Evolutionary conservation across 2,797 vertebrate species (phyloP).

Genomic region (Lophotriccus pileatus): DNA sequence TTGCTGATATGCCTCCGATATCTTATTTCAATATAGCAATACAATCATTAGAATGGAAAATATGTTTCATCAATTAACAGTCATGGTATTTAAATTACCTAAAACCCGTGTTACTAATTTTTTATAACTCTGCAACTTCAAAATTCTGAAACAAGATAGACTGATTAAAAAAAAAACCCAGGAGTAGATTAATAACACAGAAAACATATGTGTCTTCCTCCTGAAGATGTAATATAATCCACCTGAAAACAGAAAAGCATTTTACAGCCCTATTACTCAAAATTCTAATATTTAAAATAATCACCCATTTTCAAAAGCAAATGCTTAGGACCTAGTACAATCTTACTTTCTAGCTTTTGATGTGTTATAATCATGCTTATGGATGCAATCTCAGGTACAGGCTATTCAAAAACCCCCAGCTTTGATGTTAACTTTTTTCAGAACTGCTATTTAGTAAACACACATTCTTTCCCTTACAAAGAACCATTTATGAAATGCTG

Average conservation of each 20-base stretch:
- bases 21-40: slow-evolving; percentile 24
- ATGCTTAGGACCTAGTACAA: neutral
- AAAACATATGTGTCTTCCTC: neutral
- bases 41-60: slow-evolving; percentile 34
- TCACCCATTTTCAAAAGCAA: neutral
- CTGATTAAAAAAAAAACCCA: neutral
- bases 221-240: neutral
- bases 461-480: neutral
- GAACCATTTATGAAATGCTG: neutral
- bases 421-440: neutral
- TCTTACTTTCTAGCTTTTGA: neutral
- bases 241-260: neutral
- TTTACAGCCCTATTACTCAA: neutral
- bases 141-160: neutral
- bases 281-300: neutral
- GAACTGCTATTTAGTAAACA: neutral
- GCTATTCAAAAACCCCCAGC: neutral
- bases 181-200: neutral
- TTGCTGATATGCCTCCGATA: neutral
- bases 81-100: slow-evolving; percentile 17
- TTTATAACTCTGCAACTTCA: neutral
- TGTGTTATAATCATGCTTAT: neutral
- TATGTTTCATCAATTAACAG: slow-evolving; percentile 32
- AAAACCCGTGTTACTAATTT: neutral
- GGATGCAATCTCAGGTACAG: neutral